Evolutionary conservation across 2,888 invertebrate species (phyloP), one percentile per base, ranked within the genome.

Genomic region (Drosophila prostipennis): DNA sequence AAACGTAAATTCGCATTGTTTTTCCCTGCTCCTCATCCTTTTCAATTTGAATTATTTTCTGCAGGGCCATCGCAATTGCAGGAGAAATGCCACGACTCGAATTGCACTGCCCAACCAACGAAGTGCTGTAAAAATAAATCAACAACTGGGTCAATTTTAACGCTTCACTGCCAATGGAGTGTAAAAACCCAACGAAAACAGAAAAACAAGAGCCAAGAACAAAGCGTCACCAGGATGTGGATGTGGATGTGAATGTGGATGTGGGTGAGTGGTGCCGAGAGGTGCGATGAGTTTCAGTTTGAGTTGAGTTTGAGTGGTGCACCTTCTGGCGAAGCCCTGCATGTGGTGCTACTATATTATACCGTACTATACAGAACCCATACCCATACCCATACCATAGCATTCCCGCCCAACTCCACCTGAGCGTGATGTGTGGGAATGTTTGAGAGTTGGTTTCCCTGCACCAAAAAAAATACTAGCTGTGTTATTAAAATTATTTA

Each of bases 71-170:
- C 11, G 26, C 10, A 53, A 60, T 36, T 36, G 16, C 54, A 29
- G 19, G 16, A 10, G 16, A 42, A 60, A 37, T 43, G 61, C 55
- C 49, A 63, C 43, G 13, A 43, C 43, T 23, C 26, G n/a, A 6
- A 13, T 43, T 23, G 23, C 45, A 45, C 26, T 45, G 45, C 53
- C 55, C 23, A 19, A 10, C n/a, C 19, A 26, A 26, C 43, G 10
- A 23, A 43, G 60, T 64, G 71, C 56, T 52, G 69, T 75, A 79
- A 77, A 83, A 80, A 87, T 79, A 89, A 82, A 78, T 82, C 74
- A 68, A 72, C 76, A 85, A 89, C 79, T 90, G 63, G 89, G 88
- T 89, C 89, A 90, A 88, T 84, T 79, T 78, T 76, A 74, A 76
- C 75, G 84, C 87, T 82, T 78, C 74, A 85, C 68, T 83, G 79